Conservation (phyloP, 2,888 invertebrate genomes). For the Trachelus tabidus region DNA sequence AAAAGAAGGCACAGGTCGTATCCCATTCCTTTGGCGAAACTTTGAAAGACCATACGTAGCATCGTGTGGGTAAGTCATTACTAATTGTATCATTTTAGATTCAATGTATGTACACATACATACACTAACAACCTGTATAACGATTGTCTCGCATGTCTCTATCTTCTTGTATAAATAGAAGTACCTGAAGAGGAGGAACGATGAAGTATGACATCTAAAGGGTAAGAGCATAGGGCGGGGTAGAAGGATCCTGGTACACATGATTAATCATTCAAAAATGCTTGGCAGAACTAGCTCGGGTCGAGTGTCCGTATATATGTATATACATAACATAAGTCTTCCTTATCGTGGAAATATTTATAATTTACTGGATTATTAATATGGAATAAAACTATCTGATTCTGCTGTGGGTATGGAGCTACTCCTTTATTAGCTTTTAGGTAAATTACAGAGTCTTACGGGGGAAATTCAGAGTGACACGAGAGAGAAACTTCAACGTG, state of each 20-base stretch:
- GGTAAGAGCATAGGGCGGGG: neutral
- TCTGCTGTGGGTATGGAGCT: neutral
- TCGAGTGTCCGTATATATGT: neutral
- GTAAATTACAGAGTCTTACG: conserved; percentile 26
- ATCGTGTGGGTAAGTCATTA: neutral
- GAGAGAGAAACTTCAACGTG: conserved; percentile 21
- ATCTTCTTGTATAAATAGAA: neutral
- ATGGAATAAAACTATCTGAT: conserved; percentile 11
- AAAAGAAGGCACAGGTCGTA: neutral
- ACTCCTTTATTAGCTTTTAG: conserved; percentile 31
- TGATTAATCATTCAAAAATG: neutral
- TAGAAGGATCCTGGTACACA: neutral
- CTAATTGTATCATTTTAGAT: neutral
- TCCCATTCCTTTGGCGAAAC: neutral
- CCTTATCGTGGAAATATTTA: neutral
- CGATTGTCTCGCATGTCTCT: neutral
- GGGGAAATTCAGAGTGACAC: conserved; percentile 23
- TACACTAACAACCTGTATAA: neutral
- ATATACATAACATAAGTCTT: neutral
- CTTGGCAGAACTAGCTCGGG: neutral
- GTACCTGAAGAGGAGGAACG: neutral
- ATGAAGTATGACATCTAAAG: neutral
- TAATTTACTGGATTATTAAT: conserved; percentile 2
- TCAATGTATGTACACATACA: too few relatives aligned
- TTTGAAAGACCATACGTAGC: neutral